A percentile compares a stretch with the other conserved stretches of the same genome.
Conservation (phyloP, 2,797 vertebrate species). For the Acropternis orthonyx region DNA sequence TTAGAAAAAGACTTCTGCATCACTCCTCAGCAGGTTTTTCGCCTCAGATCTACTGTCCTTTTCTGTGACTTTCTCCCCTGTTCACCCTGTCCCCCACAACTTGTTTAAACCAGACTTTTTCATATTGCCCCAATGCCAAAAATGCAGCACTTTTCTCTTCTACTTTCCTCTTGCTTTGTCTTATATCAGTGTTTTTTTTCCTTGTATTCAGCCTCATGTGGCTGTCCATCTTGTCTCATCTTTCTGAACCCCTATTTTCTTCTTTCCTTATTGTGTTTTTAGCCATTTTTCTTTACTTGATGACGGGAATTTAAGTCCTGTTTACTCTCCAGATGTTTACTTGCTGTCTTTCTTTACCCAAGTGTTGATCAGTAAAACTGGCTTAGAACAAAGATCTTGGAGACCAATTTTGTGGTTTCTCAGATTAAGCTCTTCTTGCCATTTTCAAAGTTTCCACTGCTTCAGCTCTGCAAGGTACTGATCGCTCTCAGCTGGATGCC, state of each 20-base stretch:
- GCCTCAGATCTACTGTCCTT: background rate
- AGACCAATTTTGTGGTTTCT: background rate
- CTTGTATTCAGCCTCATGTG: background rate
- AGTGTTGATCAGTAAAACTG: background rate
- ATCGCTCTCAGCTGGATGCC: background rate
- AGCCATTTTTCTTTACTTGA: background rate
- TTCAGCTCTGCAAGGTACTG: background rate
- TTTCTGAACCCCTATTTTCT: background rate
- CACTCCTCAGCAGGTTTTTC: background rate
- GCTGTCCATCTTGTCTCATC: background rate
- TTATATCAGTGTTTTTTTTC: background rate
- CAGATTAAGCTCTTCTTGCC: background rate
- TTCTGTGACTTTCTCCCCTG: background rate
- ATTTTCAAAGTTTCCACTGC: background rate
- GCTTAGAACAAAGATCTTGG: background rate
- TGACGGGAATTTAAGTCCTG: background rate
- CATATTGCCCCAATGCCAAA: background rate
- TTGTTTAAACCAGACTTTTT: background rate
- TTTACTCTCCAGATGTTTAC: background rate
- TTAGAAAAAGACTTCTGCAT: background rate
- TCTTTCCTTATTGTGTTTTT: background rate
- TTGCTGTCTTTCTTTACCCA: background rate
- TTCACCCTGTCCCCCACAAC: fast-evolving
- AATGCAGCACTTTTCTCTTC: background rate
- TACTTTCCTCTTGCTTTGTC: background rate